Base-by-base conservation (phyloP, 2,113 vertebrate genomes). In the Syngnathus typhle region DNA sequence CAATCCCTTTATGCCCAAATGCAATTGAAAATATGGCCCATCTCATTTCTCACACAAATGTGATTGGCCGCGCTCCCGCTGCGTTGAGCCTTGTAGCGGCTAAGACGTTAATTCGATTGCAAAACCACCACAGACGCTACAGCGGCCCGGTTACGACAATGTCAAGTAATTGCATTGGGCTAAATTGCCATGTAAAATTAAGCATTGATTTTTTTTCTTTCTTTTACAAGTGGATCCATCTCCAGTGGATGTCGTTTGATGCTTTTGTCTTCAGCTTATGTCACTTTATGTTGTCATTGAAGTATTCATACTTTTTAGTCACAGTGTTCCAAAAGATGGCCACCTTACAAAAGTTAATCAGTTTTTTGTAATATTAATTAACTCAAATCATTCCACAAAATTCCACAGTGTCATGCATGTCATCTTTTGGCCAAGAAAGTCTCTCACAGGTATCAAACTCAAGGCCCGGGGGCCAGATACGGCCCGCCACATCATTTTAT, bases 21-120 rank as follows among this genome's bases (percentile, higher is more conserved):
- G 87, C 90, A 91, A 91, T 91, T 91, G 88, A 91, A 89, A 89
- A 87, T 84, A 84, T 72, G 84, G 80, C 80, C 78, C 1, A 81
- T 85, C 84, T 85, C 77, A 87, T 90, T 88, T 90, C 84, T 87
- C 86, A 88, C 85, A 84, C 73, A 85, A 90, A 90, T 90, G 84
- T 80, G 89, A 92, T 91, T 92, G 85, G 86, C 83, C 73, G 84
- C 73, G 79, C 86, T 88, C 81, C 86, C 77, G 81, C 85, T 81
- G 83, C 87, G 83, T 83, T 72, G 77, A 79, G 85, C 79, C 87
- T 81, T 86, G 77, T 78, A 69, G 72, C 70, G 70, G 82, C 82
- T 82, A 85, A 87, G 80, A 81, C 73, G 71, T 32, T 90, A 87
- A 91, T 90, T 88, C 47, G 78, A 90, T 90, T 89, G 77, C 70